Evolutionary conservation across 1,140 invertebrate species (phyloP).

Genomic region (Aphidius ervi): DNA sequence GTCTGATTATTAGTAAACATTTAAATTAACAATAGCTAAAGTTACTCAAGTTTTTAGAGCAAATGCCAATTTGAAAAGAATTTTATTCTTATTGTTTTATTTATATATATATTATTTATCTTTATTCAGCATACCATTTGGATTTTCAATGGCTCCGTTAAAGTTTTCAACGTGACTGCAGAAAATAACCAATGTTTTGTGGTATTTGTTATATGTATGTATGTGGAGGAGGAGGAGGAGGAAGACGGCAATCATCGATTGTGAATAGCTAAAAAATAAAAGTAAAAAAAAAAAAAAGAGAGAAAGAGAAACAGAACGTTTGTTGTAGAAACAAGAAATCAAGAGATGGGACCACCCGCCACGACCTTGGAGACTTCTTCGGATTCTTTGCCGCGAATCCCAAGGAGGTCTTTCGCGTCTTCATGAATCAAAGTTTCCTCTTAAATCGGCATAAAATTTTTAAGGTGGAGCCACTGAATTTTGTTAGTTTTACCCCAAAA

Average conservation of each 20-base stretch:
- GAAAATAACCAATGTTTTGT: background rate
- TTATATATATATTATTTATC: background rate
- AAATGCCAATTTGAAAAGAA: slow-evolving; percentile 28
- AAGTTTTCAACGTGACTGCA: slow-evolving; percentile 11
- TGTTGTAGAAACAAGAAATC: slow-evolving; percentile 51
- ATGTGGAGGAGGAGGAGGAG: slow-evolving; percentile 17
- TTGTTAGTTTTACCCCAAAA: too few relatives aligned
- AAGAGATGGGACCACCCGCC: slow-evolving; percentile 52
- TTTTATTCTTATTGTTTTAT: background rate
- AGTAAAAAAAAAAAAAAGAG: background rate
- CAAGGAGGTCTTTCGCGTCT: slow-evolving; percentile 53
- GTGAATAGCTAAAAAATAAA: background rate
- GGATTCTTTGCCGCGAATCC: slow-evolving; percentile 40
- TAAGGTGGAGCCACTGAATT: slow-evolving; percentile 29
- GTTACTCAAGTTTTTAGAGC: slow-evolving; percentile 26
- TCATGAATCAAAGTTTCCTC: slow-evolving; percentile 52
- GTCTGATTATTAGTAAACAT: slow-evolving; percentile 56
- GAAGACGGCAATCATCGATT: slow-evolving; percentile 19
- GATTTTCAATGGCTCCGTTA: background rate
- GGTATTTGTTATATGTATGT: background rate
- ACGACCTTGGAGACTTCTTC: slow-evolving; percentile 39
- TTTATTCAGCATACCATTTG: slow-evolving; percentile 1
- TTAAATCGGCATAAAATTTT: slow-evolving; percentile 51
- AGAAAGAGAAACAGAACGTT: slow-evolving; percentile 1
- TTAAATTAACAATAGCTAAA: slow-evolving; percentile 53